Base-by-base conservation (phyloP, 2,797 vertebrate species). In the Sorex maritimensis region DNA sequence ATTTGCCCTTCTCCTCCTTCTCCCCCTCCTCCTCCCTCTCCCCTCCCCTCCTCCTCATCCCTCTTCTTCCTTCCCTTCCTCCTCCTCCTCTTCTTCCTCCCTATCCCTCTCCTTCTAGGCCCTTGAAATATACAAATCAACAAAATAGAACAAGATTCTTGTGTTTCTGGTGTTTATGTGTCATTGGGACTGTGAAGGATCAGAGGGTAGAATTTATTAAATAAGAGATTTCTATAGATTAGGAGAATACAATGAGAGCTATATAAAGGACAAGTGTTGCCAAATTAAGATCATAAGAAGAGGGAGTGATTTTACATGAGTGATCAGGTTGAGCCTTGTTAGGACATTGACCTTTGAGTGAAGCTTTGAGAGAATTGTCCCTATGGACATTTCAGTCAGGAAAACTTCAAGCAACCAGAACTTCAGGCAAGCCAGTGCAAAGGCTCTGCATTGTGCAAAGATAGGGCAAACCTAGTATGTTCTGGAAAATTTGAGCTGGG, bases 231-330 rank as follows among this genome's bases (percentile, higher is more conserved):
- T 55, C 14, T 24, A 11, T 28, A 44, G 63, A 63, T 41, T n/a
- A 34, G 26, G 34, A 34, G 34, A 34, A 34, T 34, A 2, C 2
- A 34, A 34, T 34, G 34, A 34, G 34, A 34, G 34, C 34, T 34
- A 34, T 34, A 34, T 34, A 34, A 81, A 77, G 26, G 63, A 58
- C 55, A 74, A 28, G 28, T 10, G 15, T 6, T 75, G 23, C 23
- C 28, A 38, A n/a, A 26, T 41, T 61, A 26, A 72, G 17, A 24
- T 4, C 23, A 5, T 49, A 28, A 34, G 26, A 26, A 55, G 4
- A 80, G 65, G 34, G n/a, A n/a, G 63, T 30, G 71, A 78, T 89
- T 91, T 95, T 83, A 92, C 88, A 81, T 49, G 41, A 44, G 41
- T 44, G 41, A 44, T 44, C 41, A 44, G 41, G 41, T 44, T 44